Conservation (phyloP, 2,888 invertebrate species). For the Brachyopa scutellaris region DNA sequence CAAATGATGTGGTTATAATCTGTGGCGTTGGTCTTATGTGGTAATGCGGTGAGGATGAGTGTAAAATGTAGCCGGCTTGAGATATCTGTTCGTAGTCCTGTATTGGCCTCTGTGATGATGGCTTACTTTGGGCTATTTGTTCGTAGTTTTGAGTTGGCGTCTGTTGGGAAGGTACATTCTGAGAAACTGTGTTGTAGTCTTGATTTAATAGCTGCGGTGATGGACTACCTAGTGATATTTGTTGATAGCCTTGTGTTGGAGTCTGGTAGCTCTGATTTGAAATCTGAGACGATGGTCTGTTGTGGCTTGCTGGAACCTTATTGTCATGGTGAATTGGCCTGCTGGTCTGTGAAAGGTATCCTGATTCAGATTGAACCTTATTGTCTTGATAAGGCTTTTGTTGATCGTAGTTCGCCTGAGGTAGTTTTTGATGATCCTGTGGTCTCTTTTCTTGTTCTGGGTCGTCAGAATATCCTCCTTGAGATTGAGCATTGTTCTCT, state of each 20-base stretch:
- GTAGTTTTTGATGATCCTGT: constrained; percentile 6
- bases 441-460: no score
- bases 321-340: constrained; percentile 12
- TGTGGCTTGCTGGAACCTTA: constrained; percentile 22
- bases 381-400: constrained; percentile 70
- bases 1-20: constrained; percentile 51
- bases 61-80: constrained; percentile 40
- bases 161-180: neutral
- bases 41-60: constrained; percentile 30
- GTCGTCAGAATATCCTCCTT: no score
- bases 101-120: constrained; percentile 32
- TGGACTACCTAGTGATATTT: constrained; percentile 29
- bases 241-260: constrained; percentile 25
- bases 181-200: constrained; percentile 14
- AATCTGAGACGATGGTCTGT: constrained; percentile 40
- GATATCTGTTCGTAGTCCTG: constrained; percentile 51
- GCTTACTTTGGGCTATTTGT: neutral
- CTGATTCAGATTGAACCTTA: constrained; percentile 13
- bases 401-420: constrained; percentile 68
- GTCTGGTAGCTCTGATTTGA: neutral
- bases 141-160: neutral
- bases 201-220: constrained; percentile 28
- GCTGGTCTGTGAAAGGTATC: constrained; percentile 1
- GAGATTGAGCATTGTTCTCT: neutral
- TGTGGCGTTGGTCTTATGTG: constrained; percentile 51